Base-by-base conservation (phyloP, 2,113 vertebrate genomes). In the Andinoacara biseriatus region DNA sequence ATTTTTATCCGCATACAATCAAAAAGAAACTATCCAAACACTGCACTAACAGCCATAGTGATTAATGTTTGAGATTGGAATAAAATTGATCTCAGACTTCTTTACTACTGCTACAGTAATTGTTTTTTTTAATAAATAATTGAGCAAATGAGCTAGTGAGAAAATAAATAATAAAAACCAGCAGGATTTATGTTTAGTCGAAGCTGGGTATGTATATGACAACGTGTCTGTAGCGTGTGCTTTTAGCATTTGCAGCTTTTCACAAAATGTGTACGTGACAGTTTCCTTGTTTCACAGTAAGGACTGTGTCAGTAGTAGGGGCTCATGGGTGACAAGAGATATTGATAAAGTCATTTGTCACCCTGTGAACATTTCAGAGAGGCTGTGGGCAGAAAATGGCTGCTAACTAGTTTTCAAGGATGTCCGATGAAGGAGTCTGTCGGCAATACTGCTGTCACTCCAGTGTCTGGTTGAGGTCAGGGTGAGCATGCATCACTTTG, bases 291-390 rank as follows among this genome's bases (percentile, higher is more conserved):
- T 86, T 87, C 87, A 87, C 67, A 76, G 38, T 18, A 18, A 83
- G 82, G 46, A n/a, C 61, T 1, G 56, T 86, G 86, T 54, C 49
- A 24, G 52, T 5, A n/a, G 69, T 15, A 35, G 69, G 46, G 56
- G 62, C 65, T 88, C 62, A 65, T 13, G 60, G 79, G 79, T 87
- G 89, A 90, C 82, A 85, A 90, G 82, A 86, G 80, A 76, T 87
- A 90, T 89, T 83, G 85, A 91, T 86, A 69, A 91, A 90, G 87
- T 80, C 67, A 89, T 76, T 82, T 79, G 76, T 87, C 81, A 89
- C 65, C 81, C 81, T 67, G 56, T 40, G 35, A 83, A 78, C 62
- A 79, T 82, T 82, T 89, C 33, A 10, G 43, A 80, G 90, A 74
- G 85, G 81, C 81, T 69, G 84, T 86, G 86, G 75, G 85, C 74